Percentiles rank a stretch among this genome's conserved stretches.
Evolutionary conservation across 2,113 vertebrate genomes (phyloP).

Genomic region (Chrysemys picta): DNA sequence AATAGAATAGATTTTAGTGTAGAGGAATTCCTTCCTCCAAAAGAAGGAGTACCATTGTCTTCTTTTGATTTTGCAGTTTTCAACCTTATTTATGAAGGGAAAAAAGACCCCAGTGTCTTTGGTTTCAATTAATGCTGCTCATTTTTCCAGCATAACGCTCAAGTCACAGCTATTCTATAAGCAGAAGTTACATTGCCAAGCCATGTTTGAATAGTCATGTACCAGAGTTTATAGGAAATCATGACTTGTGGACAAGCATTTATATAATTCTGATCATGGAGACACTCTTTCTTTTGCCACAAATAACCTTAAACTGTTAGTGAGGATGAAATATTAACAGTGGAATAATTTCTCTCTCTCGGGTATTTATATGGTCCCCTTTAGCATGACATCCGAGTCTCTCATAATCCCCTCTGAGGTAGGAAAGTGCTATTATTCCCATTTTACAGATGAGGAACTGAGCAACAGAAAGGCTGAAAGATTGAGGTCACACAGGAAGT

Average conservation of each 20-base stretch:
- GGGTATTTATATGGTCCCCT: background rate
- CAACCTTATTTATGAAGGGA: background rate
- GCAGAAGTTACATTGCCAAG: background rate
- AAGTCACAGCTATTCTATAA: background rate
- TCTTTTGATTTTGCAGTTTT: background rate
- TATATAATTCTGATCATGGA: background rate
- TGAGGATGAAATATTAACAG: fast-evolving
- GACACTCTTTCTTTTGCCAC: background rate
- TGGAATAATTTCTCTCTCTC: background rate
- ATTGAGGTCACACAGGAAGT: background rate
- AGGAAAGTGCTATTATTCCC: background rate
- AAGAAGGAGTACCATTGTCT: background rate
- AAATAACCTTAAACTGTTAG: background rate
- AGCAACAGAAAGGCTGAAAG: background rate
- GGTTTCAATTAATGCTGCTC: background rate
- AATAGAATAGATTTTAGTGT: background rate
- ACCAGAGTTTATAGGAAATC: background rate
- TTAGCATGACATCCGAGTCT: background rate
- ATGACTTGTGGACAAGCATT: background rate
- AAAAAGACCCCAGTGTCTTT: background rate
- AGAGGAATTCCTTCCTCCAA: background rate
- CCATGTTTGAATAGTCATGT: background rate
- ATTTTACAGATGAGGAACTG: background rate
- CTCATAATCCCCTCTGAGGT: background rate
- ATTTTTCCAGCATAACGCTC: background rate